Percentiles rank a stretch among this genome's conserved stretches.
Evolutionary conservation across 64 coral and sea anemone genomes (phyloP).

Genomic region (Orbicella faveolata): DNA sequence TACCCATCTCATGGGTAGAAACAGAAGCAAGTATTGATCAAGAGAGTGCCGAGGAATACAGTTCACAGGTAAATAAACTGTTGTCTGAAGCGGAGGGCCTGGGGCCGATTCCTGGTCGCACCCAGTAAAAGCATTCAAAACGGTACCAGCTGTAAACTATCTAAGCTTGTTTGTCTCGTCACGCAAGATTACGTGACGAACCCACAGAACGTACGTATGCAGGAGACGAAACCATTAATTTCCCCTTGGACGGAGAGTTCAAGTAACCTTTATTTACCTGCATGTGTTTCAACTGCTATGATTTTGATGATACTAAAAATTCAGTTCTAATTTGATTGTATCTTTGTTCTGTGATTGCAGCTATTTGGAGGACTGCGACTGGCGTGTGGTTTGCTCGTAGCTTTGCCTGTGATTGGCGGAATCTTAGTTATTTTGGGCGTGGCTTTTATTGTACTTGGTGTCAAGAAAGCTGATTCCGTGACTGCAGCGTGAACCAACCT

Average conservation of each 20-base stretch:
- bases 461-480: not conserved
- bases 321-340: not conserved
- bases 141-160: no score
- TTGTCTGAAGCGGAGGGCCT: not conserved
- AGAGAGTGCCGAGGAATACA: not conserved
- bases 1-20: slow-evolving; percentile 47
- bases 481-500: not conserved
- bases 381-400: slow-evolving; percentile 28
- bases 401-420: slow-evolving; percentile 47
- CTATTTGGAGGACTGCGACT: not conserved
- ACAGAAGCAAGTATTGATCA: not conserved
- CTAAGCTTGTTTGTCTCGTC: no score
- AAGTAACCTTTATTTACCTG: not conserved
- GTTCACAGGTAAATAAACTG: not conserved
- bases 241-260: no score
- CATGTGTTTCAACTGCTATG: not conserved
- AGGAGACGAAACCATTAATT: no score
- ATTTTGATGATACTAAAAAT: no score
- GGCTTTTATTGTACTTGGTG: not conserved
- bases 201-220: no score
- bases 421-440: slow-evolving; percentile 9
- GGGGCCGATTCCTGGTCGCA: not conserved
- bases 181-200: no score
- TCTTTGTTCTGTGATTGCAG: not conserved
- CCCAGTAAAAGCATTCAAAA: not conserved